phyloP scores from a whole-genome alignment of 2,888 invertebrate genomes.

The Ectropis crepuscularia region DNA sequence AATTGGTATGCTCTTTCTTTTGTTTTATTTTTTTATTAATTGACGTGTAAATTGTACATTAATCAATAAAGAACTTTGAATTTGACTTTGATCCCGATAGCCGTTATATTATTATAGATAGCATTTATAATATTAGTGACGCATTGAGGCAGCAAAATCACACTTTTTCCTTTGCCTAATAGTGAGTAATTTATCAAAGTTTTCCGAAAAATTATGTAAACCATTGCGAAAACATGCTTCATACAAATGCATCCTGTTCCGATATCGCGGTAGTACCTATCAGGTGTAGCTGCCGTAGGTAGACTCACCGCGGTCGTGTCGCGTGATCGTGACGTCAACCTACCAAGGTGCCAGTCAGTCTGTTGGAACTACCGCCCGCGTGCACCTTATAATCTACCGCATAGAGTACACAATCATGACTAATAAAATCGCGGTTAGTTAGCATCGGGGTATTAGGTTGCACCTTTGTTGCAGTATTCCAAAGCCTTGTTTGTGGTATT shows the following conservation, averaged over 20 bases:
- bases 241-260: constrained; percentile 4
- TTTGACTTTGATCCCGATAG: too few relatives aligned
- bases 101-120: too few relatives aligned
- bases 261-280: neutral
- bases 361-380: neutral
- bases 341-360: constrained; percentile 27
- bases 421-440: constrained; percentile 1
- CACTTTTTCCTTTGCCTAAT: too few relatives aligned
- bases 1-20: too few relatives aligned
- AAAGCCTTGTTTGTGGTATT: neutral
- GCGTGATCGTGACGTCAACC: constrained; percentile 16
- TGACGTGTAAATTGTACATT: too few relatives aligned
- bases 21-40: too few relatives aligned
- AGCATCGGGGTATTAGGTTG: neutral
- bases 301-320: constrained; percentile 7
- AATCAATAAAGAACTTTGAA: too few relatives aligned
- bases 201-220: too few relatives aligned
- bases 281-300: neutral
- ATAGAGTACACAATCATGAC: constrained; percentile 12
- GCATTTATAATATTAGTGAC: too few relatives aligned
- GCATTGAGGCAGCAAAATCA: too few relatives aligned
- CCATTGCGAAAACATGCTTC: too few relatives aligned
- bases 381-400: constrained; percentile 5
- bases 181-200: too few relatives aligned
- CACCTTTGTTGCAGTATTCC: constrained; percentile 11